Percentiles rank a stretch among this genome's conserved stretches.
These are phyloP conservation scores for Drosophila triauraria DNA, from an alignment of 1,140 invertebrate species.

Conservation along the genomic window DNA sequence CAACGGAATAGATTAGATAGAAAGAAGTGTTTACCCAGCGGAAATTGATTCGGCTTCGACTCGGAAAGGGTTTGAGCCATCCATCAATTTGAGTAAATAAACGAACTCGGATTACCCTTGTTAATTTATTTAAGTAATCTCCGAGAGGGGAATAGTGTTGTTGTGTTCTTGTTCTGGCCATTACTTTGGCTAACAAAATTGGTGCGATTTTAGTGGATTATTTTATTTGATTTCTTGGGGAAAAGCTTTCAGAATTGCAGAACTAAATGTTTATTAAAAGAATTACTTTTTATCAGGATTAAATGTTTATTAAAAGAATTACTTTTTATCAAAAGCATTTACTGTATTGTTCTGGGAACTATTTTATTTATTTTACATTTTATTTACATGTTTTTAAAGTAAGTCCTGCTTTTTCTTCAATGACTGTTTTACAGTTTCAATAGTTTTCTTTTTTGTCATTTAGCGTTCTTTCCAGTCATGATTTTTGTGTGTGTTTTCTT, in stretches of 20 bases:
- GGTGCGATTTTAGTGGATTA: not conserved
- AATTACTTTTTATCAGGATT: not conserved
- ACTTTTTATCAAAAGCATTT: not conserved
- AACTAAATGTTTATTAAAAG: not conserved
- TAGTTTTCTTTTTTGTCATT: not conserved
- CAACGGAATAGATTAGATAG: slow-evolving; percentile 10
- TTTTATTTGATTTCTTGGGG: not conserved
- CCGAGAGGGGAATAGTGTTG: too few relatives aligned
- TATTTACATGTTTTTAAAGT: not conserved
- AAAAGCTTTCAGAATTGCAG: too few relatives aligned
- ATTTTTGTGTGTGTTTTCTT: not conserved
- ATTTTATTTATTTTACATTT: not conserved
- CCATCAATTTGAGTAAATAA: slow-evolving; percentile 4
- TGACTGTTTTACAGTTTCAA: not conserved
- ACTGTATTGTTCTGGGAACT: not conserved
- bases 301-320: not conserved
- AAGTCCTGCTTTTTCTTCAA: too few relatives aligned
- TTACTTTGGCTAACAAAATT: not conserved
- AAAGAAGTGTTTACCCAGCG: slow-evolving; percentile 20
- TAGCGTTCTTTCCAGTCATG: not conserved
- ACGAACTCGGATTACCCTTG: not conserved
- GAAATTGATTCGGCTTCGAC: slow-evolving; percentile 16
- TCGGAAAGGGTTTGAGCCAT: slow-evolving; percentile 14
- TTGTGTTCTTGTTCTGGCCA: not conserved
- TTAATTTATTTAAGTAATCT: slow-evolving; percentile 12